These are phyloP conservation scores for Protobothrops mucrosquamatus DNA, from an alignment of 2,113 vertebrate genomes.

Conservation along the genomic window DNA sequence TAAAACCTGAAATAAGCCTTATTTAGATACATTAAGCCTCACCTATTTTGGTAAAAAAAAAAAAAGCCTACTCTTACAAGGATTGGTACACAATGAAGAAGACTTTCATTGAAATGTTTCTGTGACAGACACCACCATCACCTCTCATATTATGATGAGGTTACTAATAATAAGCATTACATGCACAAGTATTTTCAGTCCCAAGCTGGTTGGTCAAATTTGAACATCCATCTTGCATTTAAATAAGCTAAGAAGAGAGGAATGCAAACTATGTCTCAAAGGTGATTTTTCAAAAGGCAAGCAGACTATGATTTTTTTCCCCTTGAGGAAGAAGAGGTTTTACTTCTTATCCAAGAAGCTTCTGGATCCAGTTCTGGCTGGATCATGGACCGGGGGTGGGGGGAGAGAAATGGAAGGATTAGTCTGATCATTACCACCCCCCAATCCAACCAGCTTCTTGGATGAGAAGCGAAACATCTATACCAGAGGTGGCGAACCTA, in stretches of 20 bases:
- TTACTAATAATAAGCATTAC: not conserved
- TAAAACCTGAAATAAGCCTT: not conserved
- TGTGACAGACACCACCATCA: not conserved
- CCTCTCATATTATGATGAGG: not conserved
- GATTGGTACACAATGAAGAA: not conserved
- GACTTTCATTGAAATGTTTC: not conserved
- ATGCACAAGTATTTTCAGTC: not conserved
- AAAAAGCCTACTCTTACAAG: not conserved
- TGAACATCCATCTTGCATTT: not conserved
- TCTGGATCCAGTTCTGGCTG: not conserved
- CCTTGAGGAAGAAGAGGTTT: not conserved
- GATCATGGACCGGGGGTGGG: accelerated
- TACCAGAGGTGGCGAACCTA: too few species aligned
- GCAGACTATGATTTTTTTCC: not conserved
- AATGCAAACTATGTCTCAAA: not conserved
- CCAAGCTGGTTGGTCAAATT: not conserved
- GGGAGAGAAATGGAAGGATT: not conserved
- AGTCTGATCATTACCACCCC: not conserved
- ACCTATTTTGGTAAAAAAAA: not conserved
- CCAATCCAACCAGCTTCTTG: not conserved
- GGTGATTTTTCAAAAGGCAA: not conserved
- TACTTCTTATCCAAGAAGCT: not conserved
- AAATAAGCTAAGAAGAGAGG: not conserved
- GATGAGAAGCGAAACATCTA: not conserved
- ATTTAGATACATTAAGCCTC: not conserved